Base-by-base conservation (phyloP, 2,888 invertebrate genomes). In the Drosophila demipolita region DNA sequence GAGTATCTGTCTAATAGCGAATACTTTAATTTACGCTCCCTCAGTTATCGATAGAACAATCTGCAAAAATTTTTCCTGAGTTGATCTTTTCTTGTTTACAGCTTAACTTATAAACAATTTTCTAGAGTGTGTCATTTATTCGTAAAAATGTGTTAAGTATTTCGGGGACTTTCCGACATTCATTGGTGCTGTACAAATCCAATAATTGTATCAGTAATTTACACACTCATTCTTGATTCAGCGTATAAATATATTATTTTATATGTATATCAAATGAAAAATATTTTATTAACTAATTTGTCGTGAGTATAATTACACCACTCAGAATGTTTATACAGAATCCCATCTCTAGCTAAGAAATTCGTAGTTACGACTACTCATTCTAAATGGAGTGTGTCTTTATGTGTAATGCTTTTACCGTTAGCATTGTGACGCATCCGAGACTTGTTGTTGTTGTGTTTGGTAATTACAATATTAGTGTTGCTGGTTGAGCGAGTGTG, bases 391-490 rank as follows among this genome's bases (percentile, higher is more conserved):
- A n/a, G 36, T 62, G 48, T 53, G 54, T 69, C 68, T 63, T 66
- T 60, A 66, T 78, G 70, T 69, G 70, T 66, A 73, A 59, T 33
- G 54, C 61, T 64, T 65, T 75, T 53, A 60, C 70, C 45, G 66
- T 62, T 73, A 66, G 57, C 49, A 54, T 33, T 42, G 64, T 74
- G 73, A 85, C 70, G 74, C 86, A 85, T 80, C 38, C 66, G 7
- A 60, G 20, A 29, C 42, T 45, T 38, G 12, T 26, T 55, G 8
- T 42, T 61, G 32, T 40, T 61, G 45, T 23, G 35, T 55, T 45
- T 45, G 49, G 26, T n/a, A 62, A 15, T 48, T 60, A 42, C 42
- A 42, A 8, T 23, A 23, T 33, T 55, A 3, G 53, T 64, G 53
- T 62, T 66, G 23, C 42, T 62, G 54, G 11, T 20, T 23, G 60